Evolutionary conservation across 2,888 invertebrate genomes (phyloP), one percentile per base, ranked within the genome.

Genomic region (Machimus atricapillus): DNA sequence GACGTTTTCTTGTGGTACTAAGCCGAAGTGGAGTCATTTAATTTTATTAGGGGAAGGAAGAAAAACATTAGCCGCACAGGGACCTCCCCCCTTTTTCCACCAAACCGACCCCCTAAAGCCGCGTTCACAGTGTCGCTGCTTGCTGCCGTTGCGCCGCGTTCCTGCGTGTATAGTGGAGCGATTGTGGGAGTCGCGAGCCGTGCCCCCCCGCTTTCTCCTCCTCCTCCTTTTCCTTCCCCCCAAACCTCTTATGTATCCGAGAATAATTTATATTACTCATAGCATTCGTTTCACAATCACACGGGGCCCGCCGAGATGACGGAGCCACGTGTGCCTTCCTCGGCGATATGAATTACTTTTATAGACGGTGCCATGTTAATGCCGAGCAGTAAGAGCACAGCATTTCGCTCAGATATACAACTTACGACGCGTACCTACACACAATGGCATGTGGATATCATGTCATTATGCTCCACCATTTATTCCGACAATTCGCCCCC

Each of bases 231-330:
- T 31, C 31, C 31, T 31, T 19, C n/a, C 43, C 43, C 78, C 12
- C 16, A 46, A 16, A 34, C 31, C 78, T 40, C 40, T 56, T 31
- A 19, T 56, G 77, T 86, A 86, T 77, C 77, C 86, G 40, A 77
- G 86, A 86, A 86, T 86, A 77, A 86, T 86, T 86, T 86, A 86
- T 77, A 86, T 86, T 86, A 86, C 56, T 86, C 86, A 86, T 74
- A 85, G 74, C 74, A 85, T 74, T 85, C 73, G 37, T 85, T 85
- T 74, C 46, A 74, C 85, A 85, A 46, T 85, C 85, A 52, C 85
- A 31, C 43, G 73, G 43, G 37, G 43, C 74, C 43, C 19, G 52
- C 34, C 56, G 77, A 86, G 86, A 77, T 56, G 86, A 77, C 56
- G 86, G 77, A 77, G 86, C 86, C 86, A 86, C 86, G 86, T 86